Conservation (phyloP, 2,888 invertebrate species). For the Lydus trimaculatus region DNA sequence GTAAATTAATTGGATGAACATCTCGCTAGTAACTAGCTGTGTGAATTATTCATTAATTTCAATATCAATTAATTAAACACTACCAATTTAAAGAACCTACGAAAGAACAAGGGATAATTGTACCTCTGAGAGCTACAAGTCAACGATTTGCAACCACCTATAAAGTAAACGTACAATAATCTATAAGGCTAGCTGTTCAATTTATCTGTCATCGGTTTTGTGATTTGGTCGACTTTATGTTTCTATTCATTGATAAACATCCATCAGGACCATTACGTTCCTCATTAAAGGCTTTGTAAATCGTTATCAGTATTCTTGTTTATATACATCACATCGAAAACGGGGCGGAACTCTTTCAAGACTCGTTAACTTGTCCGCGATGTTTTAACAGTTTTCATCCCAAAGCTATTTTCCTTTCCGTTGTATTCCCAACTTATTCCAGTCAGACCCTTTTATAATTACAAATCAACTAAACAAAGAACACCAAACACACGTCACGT, state of each 20-base stretch:
- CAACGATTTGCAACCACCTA: background rate
- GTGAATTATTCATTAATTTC: background rate
- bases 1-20: background rate
- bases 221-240: slow-evolving; percentile 53
- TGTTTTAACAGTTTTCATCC: slow-evolving; percentile 41
- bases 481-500: slow-evolving; percentile 32
- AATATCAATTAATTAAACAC: background rate
- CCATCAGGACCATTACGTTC: slow-evolving; percentile 71
- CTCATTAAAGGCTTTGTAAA: slow-evolving; percentile 71
- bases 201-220: slow-evolving; percentile 53
- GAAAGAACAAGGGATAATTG: background rate
- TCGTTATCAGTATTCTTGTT: slow-evolving; percentile 55
- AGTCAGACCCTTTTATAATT: slow-evolving; percentile 28
- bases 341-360: slow-evolving; percentile 31
- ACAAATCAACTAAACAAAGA: slow-evolving; percentile 25
- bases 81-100: background rate
- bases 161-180: slow-evolving; percentile 51
- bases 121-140: too few species aligned
- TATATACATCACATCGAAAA: slow-evolving; percentile 25
- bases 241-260: slow-evolving; percentile 65
- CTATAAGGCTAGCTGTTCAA: slow-evolving; percentile 56
- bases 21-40: background rate
- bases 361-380: slow-evolving; percentile 41
- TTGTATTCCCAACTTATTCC: slow-evolving; percentile 12
- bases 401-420: slow-evolving; percentile 30